Base-by-base conservation (phyloP, 2,888 invertebrate species). In the Taphrorychus bicolor region DNA sequence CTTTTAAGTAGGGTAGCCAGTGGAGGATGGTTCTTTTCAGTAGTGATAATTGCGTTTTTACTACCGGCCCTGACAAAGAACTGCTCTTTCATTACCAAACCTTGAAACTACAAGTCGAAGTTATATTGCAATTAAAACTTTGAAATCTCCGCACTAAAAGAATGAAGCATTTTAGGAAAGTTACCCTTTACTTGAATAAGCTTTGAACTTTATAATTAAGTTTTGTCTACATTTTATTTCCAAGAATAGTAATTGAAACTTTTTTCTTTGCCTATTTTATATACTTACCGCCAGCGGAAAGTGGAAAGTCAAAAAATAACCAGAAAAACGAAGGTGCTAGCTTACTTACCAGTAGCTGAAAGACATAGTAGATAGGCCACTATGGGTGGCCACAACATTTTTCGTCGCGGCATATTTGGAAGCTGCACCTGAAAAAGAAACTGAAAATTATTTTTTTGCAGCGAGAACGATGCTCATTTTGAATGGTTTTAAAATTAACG, bases 331-430 rank as follows among this genome's bases (percentile, higher is more conserved):
- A 3, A 1, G 11, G 32, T 7, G 3, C 32, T 32, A n/a, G n/a
- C 11, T 32, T 32, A 59, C 69, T 66, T 61, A 69, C 69, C 69
- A 42, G 69, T 59, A 54, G 62, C 69, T 58, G 66, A 66, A 58
- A 69, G 62, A 54, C 60, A 69, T 32, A 69, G 65, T 11, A 69
- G 57, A 51, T 61, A 66, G 41, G 69, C 61, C 69, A 69, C 61
- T 66, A 69, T 69, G 53, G 69, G 61, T 42, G 66, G 65, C 66
- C 69, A 65, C 60, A 66, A 40, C 48, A 69, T 58, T 66, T 62
- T 61, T 52, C 69, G 57, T 61, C 45, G 65, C 41, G 69, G 65
- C 69, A 69, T 69, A 45, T 59, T 41, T 45, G 18, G 58, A 45
- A n/a, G 45, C 18, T 22, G 9, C 51, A 17, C 63, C 58, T 17